phyloP scores from a whole-genome alignment of 2,888 invertebrate species.

The Polylopha cassiicola region DNA sequence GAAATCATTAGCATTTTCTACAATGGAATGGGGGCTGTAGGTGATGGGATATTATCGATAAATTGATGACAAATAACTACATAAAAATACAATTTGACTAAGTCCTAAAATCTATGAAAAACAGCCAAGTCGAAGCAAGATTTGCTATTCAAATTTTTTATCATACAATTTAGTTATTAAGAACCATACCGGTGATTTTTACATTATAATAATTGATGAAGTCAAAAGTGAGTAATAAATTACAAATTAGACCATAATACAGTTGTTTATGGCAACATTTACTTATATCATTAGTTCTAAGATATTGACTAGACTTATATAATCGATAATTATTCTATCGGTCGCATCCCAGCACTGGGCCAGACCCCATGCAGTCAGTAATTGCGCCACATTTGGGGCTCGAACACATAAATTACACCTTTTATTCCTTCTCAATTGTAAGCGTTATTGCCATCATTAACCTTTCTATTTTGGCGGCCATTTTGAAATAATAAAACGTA shows the following conservation, averaged over 20 bases:
- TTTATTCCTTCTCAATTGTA: slow-evolving; percentile 66
- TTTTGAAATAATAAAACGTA: slow-evolving; percentile 44
- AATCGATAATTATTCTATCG: slow-evolving; percentile 27
- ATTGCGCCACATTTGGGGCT: slow-evolving; percentile 65
- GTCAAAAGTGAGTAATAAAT: too few relatives aligned
- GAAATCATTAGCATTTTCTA: slow-evolving; percentile 72
- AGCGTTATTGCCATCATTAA: slow-evolving; percentile 63
- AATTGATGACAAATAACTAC: slow-evolving; percentile 26
- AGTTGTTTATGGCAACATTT: neutral
- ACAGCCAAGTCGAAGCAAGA: too few relatives aligned
- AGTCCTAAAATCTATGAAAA: too few relatives aligned
- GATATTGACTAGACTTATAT: neutral
- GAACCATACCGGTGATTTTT: too few relatives aligned
- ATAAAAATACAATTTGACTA: too few relatives aligned
- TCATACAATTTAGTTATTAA: too few relatives aligned
- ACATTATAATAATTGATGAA: too few relatives aligned
- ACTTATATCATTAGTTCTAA: neutral
- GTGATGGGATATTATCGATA: slow-evolving; percentile 32
- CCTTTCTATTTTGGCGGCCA: slow-evolving; percentile 35
- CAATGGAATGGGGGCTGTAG: slow-evolving; percentile 51
- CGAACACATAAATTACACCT: slow-evolving; percentile 69
- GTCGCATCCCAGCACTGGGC: slow-evolving; percentile 32
- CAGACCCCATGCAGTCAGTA: slow-evolving; percentile 42
- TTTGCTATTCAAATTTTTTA: too few relatives aligned
- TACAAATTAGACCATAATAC: too few relatives aligned